Evolutionary conservation across 2,113 vertebrate genomes (phyloP).

Genomic region (Blennius ocellaris): DNA sequence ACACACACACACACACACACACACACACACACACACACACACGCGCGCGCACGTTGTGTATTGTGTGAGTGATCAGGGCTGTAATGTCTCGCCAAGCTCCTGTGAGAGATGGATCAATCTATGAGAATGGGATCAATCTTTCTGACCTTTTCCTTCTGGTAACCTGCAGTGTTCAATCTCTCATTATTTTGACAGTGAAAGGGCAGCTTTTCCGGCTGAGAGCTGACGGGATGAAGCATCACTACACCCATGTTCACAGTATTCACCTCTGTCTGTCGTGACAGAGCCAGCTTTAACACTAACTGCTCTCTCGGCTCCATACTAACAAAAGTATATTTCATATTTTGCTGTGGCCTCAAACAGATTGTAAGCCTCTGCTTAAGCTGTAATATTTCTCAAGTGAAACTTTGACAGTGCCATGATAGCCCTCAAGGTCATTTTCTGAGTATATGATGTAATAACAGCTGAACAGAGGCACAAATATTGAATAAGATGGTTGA

Average conservation of each 20-base stretch:
- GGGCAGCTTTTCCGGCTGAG: constrained; percentile 56
- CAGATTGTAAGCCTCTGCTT: neutral
- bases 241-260: constrained; percentile 19
- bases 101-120: constrained; percentile 58
- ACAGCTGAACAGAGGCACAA: constrained; percentile 16
- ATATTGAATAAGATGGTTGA: neutral
- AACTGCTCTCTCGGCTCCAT: constrained; percentile 19
- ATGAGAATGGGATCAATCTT: constrained; percentile 67
- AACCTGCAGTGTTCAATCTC: constrained; percentile 60
- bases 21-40: constrained; percentile 1
- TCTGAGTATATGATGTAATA: constrained; percentile 17
- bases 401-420: neutral
- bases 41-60: constrained; percentile 4
- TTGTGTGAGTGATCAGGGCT: constrained; percentile 30
- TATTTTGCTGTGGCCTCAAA: neutral
- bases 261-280: constrained; percentile 29
- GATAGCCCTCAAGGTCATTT: constrained; percentile 3
- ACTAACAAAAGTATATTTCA: neutral
- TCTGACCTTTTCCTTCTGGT: constrained; percentile 70
- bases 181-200: constrained; percentile 73
- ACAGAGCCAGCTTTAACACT: constrained; percentile 13
- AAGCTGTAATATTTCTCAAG: neutral
- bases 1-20: neutral
- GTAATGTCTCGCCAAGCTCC: constrained; percentile 55
- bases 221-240: constrained; percentile 32